Base-by-base conservation (phyloP, 2,797 vertebrate species). In the Enteromius mattozi region DNA sequence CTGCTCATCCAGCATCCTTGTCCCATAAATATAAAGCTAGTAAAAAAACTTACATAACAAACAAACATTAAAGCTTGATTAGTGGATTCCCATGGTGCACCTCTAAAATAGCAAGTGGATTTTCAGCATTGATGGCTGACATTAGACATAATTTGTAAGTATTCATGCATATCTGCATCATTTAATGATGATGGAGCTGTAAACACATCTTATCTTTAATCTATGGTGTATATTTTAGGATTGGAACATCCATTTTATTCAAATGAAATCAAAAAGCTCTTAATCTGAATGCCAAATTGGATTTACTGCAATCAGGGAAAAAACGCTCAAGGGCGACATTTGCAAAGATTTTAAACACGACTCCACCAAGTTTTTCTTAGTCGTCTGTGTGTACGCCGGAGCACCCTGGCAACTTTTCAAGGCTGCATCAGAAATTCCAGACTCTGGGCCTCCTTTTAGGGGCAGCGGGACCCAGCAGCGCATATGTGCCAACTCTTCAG, bases 391-490 rank as follows among this genome's bases (percentile, higher is more conserved):
- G 86, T 82, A 78, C 69, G 71, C 86, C 61, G 84, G 65, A 88
- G 87, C 56, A 78, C 69, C 75, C 77, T 78, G 77, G 74, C 63
- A 89, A 81, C 65, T 69, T 75, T 27, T 78, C 77, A 45, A 42
- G 40, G 30, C 65, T 27, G 61, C 86, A 89, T 87, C 87, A 78
- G 80, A 86, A 87, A 89, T 85, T 89, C 89, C 86, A 87, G 72
- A 74, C 84, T 78, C 81, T 78, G 83, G 81, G 89, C 90, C 86
- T 80, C 91, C 88, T 93, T 92, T 90, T 90, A 92, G 83, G 91
- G 92, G 54, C 86, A 88, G 81, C 35, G 42, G 16, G 78, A 86
- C 80, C 80, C 27, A 66, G 10, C 74, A 47, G 80, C 69, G 85
- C 10, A 85, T 86, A 85, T 90, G 80, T 90, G 84, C 87, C 47